A percentile compares a stretch with the other conserved stretches of the same genome.
phyloP scores from a whole-genome alignment of 2,797 vertebrate genomes.

The Peromyscus eremicus region DNA sequence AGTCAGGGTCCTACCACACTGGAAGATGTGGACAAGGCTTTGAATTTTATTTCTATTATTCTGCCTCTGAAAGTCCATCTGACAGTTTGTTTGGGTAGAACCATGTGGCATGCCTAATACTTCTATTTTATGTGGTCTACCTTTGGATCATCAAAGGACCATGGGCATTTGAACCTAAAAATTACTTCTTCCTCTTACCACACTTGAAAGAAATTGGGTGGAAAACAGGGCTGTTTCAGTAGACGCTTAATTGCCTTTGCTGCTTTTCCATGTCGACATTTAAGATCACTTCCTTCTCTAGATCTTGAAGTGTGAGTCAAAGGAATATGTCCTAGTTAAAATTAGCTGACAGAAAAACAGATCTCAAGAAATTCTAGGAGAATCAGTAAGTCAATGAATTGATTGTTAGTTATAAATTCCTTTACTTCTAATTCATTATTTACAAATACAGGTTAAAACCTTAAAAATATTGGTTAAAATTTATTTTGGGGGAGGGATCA shows the following conservation, averaged over 20 bases:
- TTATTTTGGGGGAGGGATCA: not conserved
- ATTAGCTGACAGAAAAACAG: not conserved
- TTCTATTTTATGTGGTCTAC: not conserved
- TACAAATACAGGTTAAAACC: conserved; percentile 24
- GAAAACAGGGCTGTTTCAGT: not conserved
- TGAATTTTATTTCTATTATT: not conserved
- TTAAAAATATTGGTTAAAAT: not conserved
- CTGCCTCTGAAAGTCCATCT: not conserved
- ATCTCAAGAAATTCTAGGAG: not conserved
- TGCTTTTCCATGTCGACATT: not conserved
- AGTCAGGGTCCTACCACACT: not conserved
- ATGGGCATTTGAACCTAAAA: not conserved
- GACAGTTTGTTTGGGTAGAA: not conserved
- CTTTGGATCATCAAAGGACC: conserved; percentile 1
- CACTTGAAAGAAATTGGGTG: not conserved
- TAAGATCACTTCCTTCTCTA: not conserved
- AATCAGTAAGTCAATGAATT: not conserved
- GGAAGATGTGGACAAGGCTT: not conserved
- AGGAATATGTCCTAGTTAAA: conserved; percentile 28
- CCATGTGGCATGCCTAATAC: no score
- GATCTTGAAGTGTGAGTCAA: not conserved
- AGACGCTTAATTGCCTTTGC: not conserved
- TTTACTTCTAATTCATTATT: conserved; percentile 38
- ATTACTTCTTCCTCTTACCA: not conserved
- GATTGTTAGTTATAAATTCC: conserved; percentile 23